phyloP scores from a whole-genome alignment of 1,140 invertebrate species.

The Colletes latitarsis region DNA sequence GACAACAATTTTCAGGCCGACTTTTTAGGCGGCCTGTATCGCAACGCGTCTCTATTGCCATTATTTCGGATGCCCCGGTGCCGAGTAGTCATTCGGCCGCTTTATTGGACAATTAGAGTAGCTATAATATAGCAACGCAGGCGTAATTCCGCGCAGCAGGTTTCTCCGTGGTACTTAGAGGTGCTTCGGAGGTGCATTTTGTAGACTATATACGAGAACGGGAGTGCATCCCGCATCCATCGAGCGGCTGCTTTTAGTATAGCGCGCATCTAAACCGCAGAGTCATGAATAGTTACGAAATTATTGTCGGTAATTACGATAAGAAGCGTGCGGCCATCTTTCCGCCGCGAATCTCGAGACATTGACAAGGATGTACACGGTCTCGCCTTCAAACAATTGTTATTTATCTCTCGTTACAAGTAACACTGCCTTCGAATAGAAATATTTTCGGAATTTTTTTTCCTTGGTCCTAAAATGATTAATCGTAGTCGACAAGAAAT shows the following conservation, averaged over 20 bases:
- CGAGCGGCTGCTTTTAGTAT: slow-evolving; percentile 50
- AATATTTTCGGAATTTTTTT: too few species aligned
- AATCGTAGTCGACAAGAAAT: too few species aligned
- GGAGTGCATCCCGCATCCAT: slow-evolving; percentile 45
- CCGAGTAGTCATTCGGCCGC: slow-evolving; percentile 1
- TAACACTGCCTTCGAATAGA: too few species aligned
- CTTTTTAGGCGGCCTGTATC: not conserved
- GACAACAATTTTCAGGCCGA: not conserved
- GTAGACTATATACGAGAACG: slow-evolving; percentile 37
- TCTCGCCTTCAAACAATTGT: not conserved
- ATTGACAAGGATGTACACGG: slow-evolving; percentile 7
- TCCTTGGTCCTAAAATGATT: too few species aligned
- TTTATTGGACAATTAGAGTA: slow-evolving; percentile 51
- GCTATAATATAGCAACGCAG: slow-evolving; percentile 28
- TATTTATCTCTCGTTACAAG: too few species aligned
- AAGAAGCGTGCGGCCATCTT: slow-evolving; percentile 37
- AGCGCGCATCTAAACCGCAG: slow-evolving; percentile 30
- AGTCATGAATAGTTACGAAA: slow-evolving; percentile 39
- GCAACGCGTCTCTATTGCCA: not conserved
- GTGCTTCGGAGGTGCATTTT: slow-evolving; percentile 45
- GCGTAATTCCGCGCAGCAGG: slow-evolving; percentile 46
- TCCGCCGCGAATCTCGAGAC: slow-evolving; percentile 4
- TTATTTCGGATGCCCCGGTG: not conserved
- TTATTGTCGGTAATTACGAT: slow-evolving; percentile 46
- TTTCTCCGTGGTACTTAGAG: slow-evolving; percentile 45